Evolutionary conservation across 2,797 vertebrate species (phyloP), one percentile per base, ranked within the genome.

Genomic region (Chaenodraco wilsoni): DNA sequence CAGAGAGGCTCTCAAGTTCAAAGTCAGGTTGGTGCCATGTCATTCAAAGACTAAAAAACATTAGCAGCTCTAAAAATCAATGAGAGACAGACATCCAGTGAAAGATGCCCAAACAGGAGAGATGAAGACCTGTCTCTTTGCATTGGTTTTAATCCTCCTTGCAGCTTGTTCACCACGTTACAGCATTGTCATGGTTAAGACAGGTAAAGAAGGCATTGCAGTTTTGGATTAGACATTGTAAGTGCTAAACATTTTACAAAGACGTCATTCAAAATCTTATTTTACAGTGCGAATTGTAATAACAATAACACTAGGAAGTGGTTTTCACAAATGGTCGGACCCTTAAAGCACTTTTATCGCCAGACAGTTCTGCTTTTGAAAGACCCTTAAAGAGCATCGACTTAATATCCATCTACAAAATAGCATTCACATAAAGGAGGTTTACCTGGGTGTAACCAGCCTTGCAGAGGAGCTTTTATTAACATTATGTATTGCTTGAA

Each of bases 1-100:
- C 13, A 9, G 66, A 55, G 66, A 55, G 51, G 83, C 69, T 64
- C 48, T 41, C 15, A 60, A 69, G 52, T 70, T 84, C 55, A 63
- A 57, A 70, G 57, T 69, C 58, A 57, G 43, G 52, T 65, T 41
- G 3, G 17, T 48, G 64, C 65, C 13, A 44, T 59, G 56, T 81
- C 69, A 41, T 66, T 68, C 45, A 60, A 81, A 82, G 70, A 75
- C 44, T 16, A 21, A 17, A 77, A 76, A 72, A 58, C 72, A 78
- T 81, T 67, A 81, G 62, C 57, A 27, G 57, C 21, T 58, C 54
- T 19, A 55, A 57, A 82, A 84, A 85, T 88, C 73, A 78, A 83
- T 79, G 69, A 63, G 49, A 76, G 75, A 60, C 19, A 57, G 56
- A 14, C 31, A 57, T 49, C 16, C 27, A 33, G 44, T 50, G 56